Conservation (phyloP, 2,113 vertebrate genomes). For the Pelecanoides urinatrix region DNA sequence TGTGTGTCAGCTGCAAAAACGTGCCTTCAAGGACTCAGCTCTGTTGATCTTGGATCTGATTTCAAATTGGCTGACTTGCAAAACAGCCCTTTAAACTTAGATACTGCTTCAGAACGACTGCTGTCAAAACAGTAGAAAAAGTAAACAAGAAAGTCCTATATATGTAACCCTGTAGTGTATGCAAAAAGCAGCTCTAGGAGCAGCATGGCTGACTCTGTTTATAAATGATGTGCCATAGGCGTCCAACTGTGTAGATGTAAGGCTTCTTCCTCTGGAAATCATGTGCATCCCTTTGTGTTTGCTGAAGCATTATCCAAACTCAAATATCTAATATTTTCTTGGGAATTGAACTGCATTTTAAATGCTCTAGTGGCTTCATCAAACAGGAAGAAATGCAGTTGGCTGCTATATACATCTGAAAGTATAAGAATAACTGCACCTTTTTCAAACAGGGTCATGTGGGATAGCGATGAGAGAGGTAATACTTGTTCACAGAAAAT, state of each 20-base stretch:
- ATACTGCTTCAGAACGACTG: neutral
- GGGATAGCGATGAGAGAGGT: neutral
- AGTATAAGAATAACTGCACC: neutral
- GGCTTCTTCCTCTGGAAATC: neutral
- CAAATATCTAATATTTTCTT: neutral
- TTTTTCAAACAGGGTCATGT: neutral
- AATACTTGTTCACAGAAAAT: neutral
- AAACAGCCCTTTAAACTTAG: conserved; percentile 17
- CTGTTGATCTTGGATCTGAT: conserved; percentile 5
- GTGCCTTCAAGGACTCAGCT: neutral
- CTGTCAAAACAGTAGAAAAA: conserved; percentile 19
- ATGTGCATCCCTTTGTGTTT: neutral
- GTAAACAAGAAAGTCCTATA: neutral
- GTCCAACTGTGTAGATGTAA: neutral
- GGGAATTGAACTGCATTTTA: neutral
- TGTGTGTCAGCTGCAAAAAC: conserved; percentile 33
- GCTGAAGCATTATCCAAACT: neutral
- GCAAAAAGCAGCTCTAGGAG: neutral
- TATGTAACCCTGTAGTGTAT: neutral
- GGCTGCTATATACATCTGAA: neutral
- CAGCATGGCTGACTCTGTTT: neutral
- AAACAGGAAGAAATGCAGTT: neutral
- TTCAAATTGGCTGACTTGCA: conserved; percentile 34
- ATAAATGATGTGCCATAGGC: neutral
- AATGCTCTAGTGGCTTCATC: neutral